Conservation (phyloP, 2,888 invertebrate genomes). For the Linyphia triangularis region DNA sequence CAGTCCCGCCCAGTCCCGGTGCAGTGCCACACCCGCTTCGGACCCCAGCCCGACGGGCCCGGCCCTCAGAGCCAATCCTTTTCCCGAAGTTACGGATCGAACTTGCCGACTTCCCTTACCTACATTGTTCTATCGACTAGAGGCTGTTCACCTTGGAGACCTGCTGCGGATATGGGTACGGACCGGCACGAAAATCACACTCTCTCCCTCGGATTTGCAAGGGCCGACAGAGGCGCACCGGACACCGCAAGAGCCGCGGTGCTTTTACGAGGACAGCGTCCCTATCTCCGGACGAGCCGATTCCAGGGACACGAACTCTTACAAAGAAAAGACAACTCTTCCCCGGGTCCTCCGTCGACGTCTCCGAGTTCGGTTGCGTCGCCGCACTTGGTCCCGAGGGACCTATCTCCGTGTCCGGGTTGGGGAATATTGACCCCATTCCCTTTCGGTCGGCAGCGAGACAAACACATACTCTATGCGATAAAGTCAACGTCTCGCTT, state of each 20-base stretch:
- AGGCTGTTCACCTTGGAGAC: conserved; percentile 87
- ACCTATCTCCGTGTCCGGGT: no score
- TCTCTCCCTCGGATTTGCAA: conserved; percentile 53
- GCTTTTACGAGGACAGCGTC: conserved; percentile 79
- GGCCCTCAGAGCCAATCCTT: conserved; percentile 88
- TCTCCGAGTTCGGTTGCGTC: no score
- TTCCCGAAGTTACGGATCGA: conserved; percentile 83
- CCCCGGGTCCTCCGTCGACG: no score
- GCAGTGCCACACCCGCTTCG: conserved; percentile 79
- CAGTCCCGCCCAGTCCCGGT: conserved; percentile 78
- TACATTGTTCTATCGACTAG: conserved; percentile 85
- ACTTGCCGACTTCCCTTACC: conserved; percentile 86
- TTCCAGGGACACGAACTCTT: conserved; percentile 80
- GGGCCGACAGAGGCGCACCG: no score
- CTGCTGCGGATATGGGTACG: conserved; percentile 85
- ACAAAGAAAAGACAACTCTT: conserved; percentile 81
- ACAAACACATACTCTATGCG: no score
- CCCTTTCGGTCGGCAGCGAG: no score
- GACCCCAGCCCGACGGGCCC: conserved; percentile 84
- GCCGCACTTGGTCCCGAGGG: no score
- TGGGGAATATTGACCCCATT: no score
- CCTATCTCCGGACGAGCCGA: conserved; percentile 80
- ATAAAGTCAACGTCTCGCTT: no score
- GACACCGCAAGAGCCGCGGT: conserved; percentile 80
- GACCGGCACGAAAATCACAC: conserved; percentile 68